Evolutionary conservation across 1,140 invertebrate species (phyloP).

Genomic region (Brachionus manjavacas): DNA sequence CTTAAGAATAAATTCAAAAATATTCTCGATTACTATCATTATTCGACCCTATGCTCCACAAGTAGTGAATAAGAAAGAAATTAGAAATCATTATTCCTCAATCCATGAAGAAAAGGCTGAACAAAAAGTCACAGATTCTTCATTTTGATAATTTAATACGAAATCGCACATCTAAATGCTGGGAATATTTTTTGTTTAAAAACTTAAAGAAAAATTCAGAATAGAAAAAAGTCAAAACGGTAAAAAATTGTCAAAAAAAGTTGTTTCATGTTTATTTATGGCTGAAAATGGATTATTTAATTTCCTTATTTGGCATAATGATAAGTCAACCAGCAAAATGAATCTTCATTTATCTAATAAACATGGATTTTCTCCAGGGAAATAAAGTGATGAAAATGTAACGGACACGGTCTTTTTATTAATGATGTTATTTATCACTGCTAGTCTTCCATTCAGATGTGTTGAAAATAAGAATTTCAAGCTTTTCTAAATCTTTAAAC

Average conservation of each 20-base stretch:
- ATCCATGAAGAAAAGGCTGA: not conserved
- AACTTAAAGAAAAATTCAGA: not conserved
- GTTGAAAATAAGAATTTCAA: constrained; percentile 1
- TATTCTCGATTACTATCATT: not conserved
- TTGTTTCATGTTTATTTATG: not conserved
- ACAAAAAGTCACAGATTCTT: not conserved
- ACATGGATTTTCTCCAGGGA: not conserved
- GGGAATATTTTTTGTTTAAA: not conserved
- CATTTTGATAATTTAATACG: not conserved
- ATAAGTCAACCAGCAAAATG: not conserved
- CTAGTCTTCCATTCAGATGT: constrained; percentile 19
- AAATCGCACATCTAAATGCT: not conserved
- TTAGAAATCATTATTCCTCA: not conserved
- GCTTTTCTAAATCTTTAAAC: not conserved
- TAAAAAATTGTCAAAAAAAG: not conserved
- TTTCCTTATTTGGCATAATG: not conserved
- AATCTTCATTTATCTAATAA: not conserved
- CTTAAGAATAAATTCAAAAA: not conserved
- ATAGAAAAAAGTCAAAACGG: not conserved
- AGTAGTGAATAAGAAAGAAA: no score
- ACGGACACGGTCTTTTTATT: not conserved
- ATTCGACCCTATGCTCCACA: no score
- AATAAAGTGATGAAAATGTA: not conserved
- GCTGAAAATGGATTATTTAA: not conserved
- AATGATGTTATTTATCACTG: not conserved